A percentile compares a stretch with the other conserved stretches of the same genome.
Conservation (phyloP, 2,888 invertebrate genomes). For the Agrilus biguttatus region DNA sequence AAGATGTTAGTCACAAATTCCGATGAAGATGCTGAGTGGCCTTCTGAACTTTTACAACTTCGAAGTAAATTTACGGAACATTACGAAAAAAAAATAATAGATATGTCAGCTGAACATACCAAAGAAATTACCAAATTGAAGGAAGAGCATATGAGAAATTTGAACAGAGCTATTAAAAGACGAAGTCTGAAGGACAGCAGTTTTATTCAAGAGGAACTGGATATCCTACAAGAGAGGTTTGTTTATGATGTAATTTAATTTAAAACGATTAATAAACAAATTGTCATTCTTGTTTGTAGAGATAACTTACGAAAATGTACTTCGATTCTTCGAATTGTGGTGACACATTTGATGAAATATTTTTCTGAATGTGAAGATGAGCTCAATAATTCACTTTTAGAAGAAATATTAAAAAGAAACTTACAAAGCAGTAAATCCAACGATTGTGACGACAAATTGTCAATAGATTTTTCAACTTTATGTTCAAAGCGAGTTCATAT, state of each 20-base stretch:
- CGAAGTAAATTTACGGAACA: slow-evolving; percentile 58
- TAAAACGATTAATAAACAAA: neutral
- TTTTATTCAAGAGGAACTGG: slow-evolving; percentile 40
- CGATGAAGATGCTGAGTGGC: slow-evolving; percentile 60
- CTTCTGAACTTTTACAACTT: slow-evolving; percentile 55
- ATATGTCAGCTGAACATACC: slow-evolving; percentile 40
- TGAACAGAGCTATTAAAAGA: slow-evolving; percentile 23
- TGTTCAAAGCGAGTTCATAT: slow-evolving; percentile 48
- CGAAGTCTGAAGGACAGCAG: slow-evolving; percentile 22
- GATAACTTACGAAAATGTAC: slow-evolving; percentile 54
- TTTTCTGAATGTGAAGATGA: slow-evolving; percentile 66
- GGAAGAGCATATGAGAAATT: slow-evolving; percentile 19
- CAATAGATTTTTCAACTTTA: slow-evolving; percentile 12
- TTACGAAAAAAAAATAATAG: slow-evolving; percentile 43
- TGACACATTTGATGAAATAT: slow-evolving; percentile 57
- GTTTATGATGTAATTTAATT: slow-evolving; percentile 2
- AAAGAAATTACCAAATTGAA: slow-evolving; percentile 42
- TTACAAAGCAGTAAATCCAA: slow-evolving; percentile 18
- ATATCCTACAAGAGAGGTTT: slow-evolving; percentile 48
- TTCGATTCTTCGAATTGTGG: slow-evolving; percentile 45
- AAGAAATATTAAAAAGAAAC: slow-evolving; percentile 39
- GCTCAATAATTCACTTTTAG: slow-evolving; percentile 58
- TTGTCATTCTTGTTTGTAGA: slow-evolving; percentile 26
- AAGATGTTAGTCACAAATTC: slow-evolving; percentile 57
- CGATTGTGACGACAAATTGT: slow-evolving; percentile 15